Conservation (phyloP, 2,797 vertebrate genomes). For the Dallia pectoralis region DNA sequence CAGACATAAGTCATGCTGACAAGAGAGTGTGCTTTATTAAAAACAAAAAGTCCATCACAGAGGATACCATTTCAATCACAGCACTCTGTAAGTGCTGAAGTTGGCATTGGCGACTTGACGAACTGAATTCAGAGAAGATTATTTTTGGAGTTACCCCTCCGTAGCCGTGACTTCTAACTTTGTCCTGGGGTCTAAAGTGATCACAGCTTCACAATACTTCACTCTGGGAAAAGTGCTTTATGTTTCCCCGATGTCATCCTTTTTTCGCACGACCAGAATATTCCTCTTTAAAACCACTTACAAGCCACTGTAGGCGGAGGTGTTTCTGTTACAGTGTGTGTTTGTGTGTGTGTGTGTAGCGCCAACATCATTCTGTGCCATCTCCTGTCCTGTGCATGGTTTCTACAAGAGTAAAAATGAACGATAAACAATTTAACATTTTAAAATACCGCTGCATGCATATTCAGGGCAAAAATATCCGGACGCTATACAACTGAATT, state of each 20-base stretch:
- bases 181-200: slow-evolving; percentile 68
- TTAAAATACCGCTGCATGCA: slow-evolving; percentile 1
- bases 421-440: slow-evolving; percentile 20
- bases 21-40: slow-evolving; percentile 57
- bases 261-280: slow-evolving; percentile 66
- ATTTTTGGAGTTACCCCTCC: slow-evolving; percentile 70
- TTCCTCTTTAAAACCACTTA: slow-evolving; percentile 53
- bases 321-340: slow-evolving; percentile 52
- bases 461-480: slow-evolving; percentile 27
- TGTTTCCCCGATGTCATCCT: slow-evolving; percentile 75
- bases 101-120: slow-evolving; percentile 75
- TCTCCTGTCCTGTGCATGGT: background rate
- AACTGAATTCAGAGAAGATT: slow-evolving; percentile 70
- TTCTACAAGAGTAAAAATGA: background rate
- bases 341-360: slow-evolving; percentile 55
- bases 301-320: slow-evolving; percentile 49
- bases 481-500: slow-evolving; percentile 31
- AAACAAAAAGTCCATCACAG: slow-evolving; percentile 71
- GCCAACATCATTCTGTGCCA: slow-evolving; percentile 21
- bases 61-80: slow-evolving; percentile 69
- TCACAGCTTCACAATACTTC: slow-evolving; percentile 71
- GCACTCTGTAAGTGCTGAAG: slow-evolving; percentile 74
- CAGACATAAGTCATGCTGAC: slow-evolving; percentile 38
- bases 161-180: slow-evolving; percentile 67
- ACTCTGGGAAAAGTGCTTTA: slow-evolving; percentile 71